Conservation (phyloP, 2,113 vertebrate species). For the Notiomystis cincta region DNA sequence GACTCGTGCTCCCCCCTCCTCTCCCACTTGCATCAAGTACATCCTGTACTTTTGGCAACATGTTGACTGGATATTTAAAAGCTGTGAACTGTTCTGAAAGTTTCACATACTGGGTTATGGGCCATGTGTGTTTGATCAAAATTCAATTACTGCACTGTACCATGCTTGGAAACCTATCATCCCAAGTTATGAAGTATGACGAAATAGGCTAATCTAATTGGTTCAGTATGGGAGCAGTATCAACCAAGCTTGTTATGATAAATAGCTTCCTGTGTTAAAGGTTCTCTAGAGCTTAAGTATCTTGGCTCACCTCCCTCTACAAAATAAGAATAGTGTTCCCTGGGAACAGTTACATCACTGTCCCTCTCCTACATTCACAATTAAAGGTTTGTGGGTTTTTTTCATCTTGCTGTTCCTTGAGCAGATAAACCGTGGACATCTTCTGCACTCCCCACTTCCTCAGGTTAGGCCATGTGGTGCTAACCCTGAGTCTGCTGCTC, state of each 20-base stretch:
- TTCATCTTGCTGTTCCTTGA: slow-evolving; percentile 40
- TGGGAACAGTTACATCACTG: slow-evolving; percentile 77
- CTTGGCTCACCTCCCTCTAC: slow-evolving; percentile 78
- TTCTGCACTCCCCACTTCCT: neutral
- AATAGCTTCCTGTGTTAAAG: slow-evolving; percentile 90
- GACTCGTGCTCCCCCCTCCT: slow-evolving; percentile 65
- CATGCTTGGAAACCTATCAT: slow-evolving; percentile 84
- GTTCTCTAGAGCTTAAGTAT: slow-evolving; percentile 84
- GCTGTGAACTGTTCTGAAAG: slow-evolving; percentile 83
- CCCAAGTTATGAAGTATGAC: slow-evolving; percentile 88
- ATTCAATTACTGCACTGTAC: slow-evolving; percentile 88
- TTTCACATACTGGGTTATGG: slow-evolving; percentile 84
- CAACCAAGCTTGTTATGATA: slow-evolving; percentile 87
- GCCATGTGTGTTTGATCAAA: slow-evolving; percentile 95
- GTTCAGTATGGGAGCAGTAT: slow-evolving; percentile 89
- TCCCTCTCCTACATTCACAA: slow-evolving; percentile 63
- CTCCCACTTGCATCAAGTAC: slow-evolving; percentile 77
- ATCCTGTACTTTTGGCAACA: slow-evolving; percentile 88
- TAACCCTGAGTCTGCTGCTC: neutral
- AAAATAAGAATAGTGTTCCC: slow-evolving; percentile 76
- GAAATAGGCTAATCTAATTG: slow-evolving; percentile 88
- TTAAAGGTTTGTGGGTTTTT: slow-evolving; percentile 59
- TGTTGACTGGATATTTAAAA: slow-evolving; percentile 85
- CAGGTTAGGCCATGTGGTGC: neutral
- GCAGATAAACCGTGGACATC: slow-evolving; percentile 17